Conservation (phyloP, 1,140 invertebrate species). For the Hypsibius dujardini region DNA sequence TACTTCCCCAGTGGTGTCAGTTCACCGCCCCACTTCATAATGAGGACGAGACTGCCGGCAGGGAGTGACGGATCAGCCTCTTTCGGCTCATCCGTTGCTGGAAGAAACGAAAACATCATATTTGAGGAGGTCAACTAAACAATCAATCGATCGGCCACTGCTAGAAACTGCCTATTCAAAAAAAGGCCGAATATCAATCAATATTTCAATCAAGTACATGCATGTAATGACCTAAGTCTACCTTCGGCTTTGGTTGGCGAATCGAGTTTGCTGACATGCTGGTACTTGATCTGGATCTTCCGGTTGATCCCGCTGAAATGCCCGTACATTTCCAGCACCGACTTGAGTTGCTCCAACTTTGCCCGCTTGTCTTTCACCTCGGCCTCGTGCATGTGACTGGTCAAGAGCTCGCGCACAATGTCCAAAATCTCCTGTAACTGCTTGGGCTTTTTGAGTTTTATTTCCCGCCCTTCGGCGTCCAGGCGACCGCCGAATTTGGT, state of each 20-base stretch:
- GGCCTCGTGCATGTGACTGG: constrained; percentile 23
- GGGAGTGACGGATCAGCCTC: not conserved
- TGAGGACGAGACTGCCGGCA: constrained; percentile 29
- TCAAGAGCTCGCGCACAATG: constrained; percentile 27
- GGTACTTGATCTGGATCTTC: constrained; percentile 99
- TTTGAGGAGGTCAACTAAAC: not conserved
- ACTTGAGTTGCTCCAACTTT: constrained; percentile 90
- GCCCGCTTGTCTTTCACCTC: constrained; percentile 92
- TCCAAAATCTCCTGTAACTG: constrained; percentile 61
- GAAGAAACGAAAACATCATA: not conserved
- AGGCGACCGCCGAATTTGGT: not conserved
- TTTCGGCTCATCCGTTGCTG: too few species aligned
- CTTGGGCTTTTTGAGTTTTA: constrained; percentile 91
- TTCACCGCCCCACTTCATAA: constrained; percentile 41
- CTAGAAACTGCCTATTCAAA: not conserved
- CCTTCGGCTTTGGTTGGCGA: not conserved
- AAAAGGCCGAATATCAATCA: too few species aligned
- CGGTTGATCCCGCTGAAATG: constrained; percentile 99
- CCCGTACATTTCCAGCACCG: constrained; percentile 98
- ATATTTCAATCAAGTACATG: not conserved
- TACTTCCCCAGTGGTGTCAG: constrained; percentile 35
- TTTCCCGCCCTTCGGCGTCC: constrained; percentile 5
- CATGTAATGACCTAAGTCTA: not conserved
- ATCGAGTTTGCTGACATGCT: constrained; percentile 42
- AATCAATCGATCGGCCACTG: not conserved